Conservation (phyloP, 2,888 invertebrate genomes). For the Baronia brevicornis region DNA sequence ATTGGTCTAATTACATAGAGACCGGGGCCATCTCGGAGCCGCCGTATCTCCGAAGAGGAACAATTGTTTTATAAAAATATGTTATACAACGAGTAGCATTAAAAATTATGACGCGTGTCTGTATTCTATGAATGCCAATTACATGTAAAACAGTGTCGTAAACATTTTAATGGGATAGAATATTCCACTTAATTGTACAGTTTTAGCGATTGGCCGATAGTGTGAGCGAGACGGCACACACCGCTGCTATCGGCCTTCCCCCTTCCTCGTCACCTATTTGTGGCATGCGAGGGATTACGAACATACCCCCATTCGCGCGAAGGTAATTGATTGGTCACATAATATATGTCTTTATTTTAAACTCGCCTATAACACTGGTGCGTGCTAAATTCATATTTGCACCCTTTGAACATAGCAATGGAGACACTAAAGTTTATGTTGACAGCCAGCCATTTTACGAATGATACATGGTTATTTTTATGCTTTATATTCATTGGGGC, state of each 20-base stretch:
- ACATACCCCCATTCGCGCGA: neutral
- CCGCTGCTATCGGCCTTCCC: neutral
- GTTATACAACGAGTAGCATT: slow-evolving; percentile 7
- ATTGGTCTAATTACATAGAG: slow-evolving; percentile 75
- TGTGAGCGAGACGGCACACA: neutral
- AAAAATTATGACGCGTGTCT: slow-evolving; percentile 5
- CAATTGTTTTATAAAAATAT: slow-evolving; percentile 35
- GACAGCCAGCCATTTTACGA: too few species aligned
- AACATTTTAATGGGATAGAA: neutral
- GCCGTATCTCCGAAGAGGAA: slow-evolving; percentile 45
- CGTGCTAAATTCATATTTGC: too few species aligned
- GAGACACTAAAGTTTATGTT: too few species aligned
- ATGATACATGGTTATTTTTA: too few species aligned
- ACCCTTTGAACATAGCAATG: too few species aligned
- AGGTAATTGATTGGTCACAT: slow-evolving; percentile 8
- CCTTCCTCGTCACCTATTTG: slow-evolving; percentile 5
- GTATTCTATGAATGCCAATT: neutral
- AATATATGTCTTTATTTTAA: slow-evolving; percentile 6
- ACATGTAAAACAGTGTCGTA: slow-evolving; percentile 1
- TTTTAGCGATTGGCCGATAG: slow-evolving; percentile 4
- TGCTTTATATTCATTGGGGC: too few species aligned
- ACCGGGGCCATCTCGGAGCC: slow-evolving; percentile 57
- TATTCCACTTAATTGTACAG: neutral
- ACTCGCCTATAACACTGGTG: slow-evolving; percentile 4
- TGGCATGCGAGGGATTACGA: neutral